Evolutionary conservation across 2,888 invertebrate species (phyloP), one percentile per base, ranked within the genome.

Genomic region (Rhorus exstirpatorius): DNA sequence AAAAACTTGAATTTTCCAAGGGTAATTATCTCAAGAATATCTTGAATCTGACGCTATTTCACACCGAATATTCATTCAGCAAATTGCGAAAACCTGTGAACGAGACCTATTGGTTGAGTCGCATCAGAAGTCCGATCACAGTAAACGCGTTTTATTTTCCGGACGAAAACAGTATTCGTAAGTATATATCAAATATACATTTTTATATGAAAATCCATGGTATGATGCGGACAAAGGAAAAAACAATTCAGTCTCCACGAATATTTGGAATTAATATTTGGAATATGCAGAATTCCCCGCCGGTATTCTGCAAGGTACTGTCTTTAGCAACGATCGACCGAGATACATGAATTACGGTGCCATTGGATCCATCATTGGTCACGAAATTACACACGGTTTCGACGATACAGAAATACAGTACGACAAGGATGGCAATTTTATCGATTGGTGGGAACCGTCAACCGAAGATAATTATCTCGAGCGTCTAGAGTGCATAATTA

Each of bases 291-390:
- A 98, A 93, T 98, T 98, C 93, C 98, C 98, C 0, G 98, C 98
- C 86, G 98, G 98, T 84, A 98, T 98, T 84, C 94, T 98, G 0
- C 98, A 98, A 94, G 98, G 98, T 1, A 96, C 96, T 0, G 98
- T 98, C 95, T 98, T 98, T 94, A 96, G 96, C 75, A 97, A 97
- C 70, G 96, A 97, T 61, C 96, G 98, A 21, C 98, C 98, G 0
- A 96, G 96, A 85, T 98, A 98, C 92, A 97, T 84, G n/a, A n/a
- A n/a, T n/a, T n/a, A n/a, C n/a, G n/a, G n/a, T n/a, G n/a, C n/a
- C n/a, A n/a, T n/a, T n/a, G 98, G 98, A 1, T 97, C 97, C 89
- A 97, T 98, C 1, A 98, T 98, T 89, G 98, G 98, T 0, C 98
- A 98, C 91, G 98, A 98, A 94, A 97, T 98, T 70, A 98, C 98